Percentiles rank a stretch among this genome's conserved stretches.
Evolutionary conservation across 2,113 vertebrate genomes (phyloP).

Genomic region (Rhea pennata): DNA sequence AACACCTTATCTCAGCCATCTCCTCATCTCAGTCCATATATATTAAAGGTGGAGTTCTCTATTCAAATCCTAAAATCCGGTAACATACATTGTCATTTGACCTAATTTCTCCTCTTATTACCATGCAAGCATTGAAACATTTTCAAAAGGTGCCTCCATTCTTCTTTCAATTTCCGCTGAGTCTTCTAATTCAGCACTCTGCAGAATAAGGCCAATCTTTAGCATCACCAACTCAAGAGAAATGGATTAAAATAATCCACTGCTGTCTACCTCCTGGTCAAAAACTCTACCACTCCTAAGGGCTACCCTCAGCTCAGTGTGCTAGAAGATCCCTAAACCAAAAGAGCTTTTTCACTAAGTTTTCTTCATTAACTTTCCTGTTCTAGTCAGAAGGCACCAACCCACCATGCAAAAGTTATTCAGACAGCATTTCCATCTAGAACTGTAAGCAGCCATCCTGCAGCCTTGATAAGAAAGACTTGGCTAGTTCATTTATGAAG

Average conservation of each 20-base stretch:
- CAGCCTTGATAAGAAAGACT: neutral
- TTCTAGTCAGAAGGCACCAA: neutral
- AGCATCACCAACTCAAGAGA: neutral
- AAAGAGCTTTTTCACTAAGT: neutral
- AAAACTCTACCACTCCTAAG: neutral
- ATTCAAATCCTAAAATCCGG: neutral
- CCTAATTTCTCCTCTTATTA: neutral
- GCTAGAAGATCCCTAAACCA: neutral
- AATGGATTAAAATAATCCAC: neutral
- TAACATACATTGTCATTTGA: neutral
- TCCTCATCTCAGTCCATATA: neutral
- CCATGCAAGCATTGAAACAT: neutral
- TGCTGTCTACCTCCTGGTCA: neutral
- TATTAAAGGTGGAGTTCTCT: neutral
- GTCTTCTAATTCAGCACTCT: neutral
- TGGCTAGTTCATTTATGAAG: neutral
- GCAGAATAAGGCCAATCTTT: neutral
- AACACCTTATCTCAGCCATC: neutral
- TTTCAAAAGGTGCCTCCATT: fast-evolving
- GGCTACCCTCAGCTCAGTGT: neutral
- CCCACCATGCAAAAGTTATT: neutral
- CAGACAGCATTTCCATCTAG: neutral
- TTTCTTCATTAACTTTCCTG: neutral
- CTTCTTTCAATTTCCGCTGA: neutral
- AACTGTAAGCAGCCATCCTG: neutral